Base-by-base conservation (phyloP, 2,797 vertebrate species). In the Chelonia mydas region DNA sequence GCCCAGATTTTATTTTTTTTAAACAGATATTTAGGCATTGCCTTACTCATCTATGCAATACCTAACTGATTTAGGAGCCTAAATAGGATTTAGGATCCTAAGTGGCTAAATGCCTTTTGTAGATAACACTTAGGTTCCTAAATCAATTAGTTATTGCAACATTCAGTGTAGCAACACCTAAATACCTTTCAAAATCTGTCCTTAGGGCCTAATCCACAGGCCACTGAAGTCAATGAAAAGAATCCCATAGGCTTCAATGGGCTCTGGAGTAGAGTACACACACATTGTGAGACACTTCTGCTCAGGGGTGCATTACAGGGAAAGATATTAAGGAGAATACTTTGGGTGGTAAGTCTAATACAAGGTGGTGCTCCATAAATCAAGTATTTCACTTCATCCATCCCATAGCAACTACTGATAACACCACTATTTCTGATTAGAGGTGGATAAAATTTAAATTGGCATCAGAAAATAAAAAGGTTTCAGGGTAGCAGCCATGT, bases 291-390 rank as follows among this genome's bases (percentile, higher is more conserved):
- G 3, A 72, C n/a, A 37, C n/a, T 72, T 41, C 19, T 23, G n/a
- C 68, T 41, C 68, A 3, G n/a, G 61, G 3, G 10, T 72, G 19
- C 65, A 37, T 23, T 37, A 72, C 65, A 23, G n/a, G 37, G 37
- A 41, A 23, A 41, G 37, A 41, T 72, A 41, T 37, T 23, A 72
- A 72, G 19, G 68, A 37, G 17, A 41, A 11, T 72, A 72, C 50
- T 11, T 2, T 11, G 13, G 5, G 57, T 0, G 1, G n/a, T 59
- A 51, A 3, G n/a, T n/a, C 72, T 1, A 1, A 19, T n/a, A 68
- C 57, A 11, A 3, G 0, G 27, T 47, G 7, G 23, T 2, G 13
- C 59, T 61, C 59, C 59, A 61, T 61, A 61, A 61, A 61, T 33
- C 59, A 61, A 61, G 28, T 61, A 61, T 31, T 61, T 61, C 59